Conservation (phyloP, 1,140 invertebrate genomes). For the Orchestia grillus region DNA sequence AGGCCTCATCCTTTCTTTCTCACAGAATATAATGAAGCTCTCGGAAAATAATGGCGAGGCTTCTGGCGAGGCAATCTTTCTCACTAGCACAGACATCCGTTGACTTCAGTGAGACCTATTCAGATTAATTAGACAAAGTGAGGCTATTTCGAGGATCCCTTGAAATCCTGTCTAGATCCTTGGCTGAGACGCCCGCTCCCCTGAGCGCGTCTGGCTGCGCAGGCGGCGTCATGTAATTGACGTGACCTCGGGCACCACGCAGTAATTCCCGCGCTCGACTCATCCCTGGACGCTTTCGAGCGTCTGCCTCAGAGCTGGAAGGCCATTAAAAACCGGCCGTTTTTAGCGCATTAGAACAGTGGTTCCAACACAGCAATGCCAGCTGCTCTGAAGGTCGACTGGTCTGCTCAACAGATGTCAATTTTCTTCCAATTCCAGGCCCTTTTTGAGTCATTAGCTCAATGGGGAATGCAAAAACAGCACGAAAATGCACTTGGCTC, state of each 20-base stretch:
- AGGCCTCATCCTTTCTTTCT: conserved; percentile 21
- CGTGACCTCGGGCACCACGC: not conserved
- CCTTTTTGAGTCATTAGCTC: not conserved
- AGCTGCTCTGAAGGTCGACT: not conserved
- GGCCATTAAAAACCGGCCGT: not conserved
- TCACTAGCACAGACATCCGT: conserved; percentile 7
- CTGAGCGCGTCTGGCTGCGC: not conserved
- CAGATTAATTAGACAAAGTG: conserved; percentile 54
- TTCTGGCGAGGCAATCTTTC: not conserved
- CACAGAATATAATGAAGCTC: conserved; percentile 3
- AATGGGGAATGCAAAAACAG: not conserved
- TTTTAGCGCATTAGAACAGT: not conserved
- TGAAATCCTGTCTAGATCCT: conserved; percentile 14
- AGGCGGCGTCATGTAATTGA: conserved; percentile 38
- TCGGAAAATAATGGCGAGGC: conserved; percentile 25
- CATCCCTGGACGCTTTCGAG: not conserved
- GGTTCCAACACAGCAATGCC: not conserved
- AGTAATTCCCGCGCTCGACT: not conserved
- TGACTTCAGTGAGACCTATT: conserved; percentile 18
- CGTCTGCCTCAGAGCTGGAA: not conserved
- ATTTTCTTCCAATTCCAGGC: not conserved
- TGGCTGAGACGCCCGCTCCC: not conserved
- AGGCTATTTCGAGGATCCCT: conserved; percentile 13
- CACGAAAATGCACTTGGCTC: not conserved
- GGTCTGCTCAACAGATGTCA: not conserved